These are phyloP conservation scores for Brachymystax lenok DNA, from an alignment of 2,797 vertebrate species.

Conservation along the genomic window DNA sequence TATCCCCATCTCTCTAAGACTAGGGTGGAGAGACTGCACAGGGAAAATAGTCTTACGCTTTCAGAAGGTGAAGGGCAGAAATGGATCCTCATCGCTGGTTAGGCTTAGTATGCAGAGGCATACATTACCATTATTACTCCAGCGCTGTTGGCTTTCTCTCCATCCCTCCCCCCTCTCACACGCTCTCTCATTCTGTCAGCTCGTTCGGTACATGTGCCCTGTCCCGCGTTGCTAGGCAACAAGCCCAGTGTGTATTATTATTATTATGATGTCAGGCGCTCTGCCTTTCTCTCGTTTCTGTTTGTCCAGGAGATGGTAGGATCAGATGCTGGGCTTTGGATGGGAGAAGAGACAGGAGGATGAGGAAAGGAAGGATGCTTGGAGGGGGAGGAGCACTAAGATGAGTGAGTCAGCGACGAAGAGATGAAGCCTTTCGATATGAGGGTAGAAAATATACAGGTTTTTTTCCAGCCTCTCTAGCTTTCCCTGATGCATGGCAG, in stretches of 20 bases:
- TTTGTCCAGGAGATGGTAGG: constrained; percentile 35
- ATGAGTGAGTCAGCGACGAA: not conserved
- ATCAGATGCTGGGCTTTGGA: constrained; percentile 38
- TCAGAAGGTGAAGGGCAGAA: constrained; percentile 26
- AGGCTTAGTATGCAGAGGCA: constrained; percentile 13
- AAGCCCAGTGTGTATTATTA: constrained; percentile 61
- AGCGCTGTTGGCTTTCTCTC: not conserved
- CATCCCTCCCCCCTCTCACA: constrained; percentile 28
- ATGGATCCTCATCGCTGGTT: constrained; percentile 10
- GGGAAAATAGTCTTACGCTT: constrained; percentile 3
- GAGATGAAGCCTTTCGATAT: not conserved
- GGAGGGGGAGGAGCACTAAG: not conserved
- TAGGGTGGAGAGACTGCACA: not conserved
- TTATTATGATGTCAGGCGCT: constrained; percentile 67
- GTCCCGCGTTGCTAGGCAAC: constrained; percentile 83
- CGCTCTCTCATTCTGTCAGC: constrained; percentile 57
- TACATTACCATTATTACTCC: constrained; percentile 9
- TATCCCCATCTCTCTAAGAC: constrained; percentile 4
- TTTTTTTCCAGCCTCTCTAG: not conserved
- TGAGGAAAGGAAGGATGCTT: not conserved
- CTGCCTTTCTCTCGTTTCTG: constrained; percentile 36
- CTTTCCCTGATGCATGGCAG: not conserved
- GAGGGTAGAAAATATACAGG: not conserved
- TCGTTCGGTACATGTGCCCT: constrained; percentile 77
- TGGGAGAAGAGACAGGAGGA: constrained; percentile 58